These are phyloP conservation scores for Batillaria attramentaria DNA, from an alignment of 1,140 invertebrate species.

Conservation along the genomic window DNA sequence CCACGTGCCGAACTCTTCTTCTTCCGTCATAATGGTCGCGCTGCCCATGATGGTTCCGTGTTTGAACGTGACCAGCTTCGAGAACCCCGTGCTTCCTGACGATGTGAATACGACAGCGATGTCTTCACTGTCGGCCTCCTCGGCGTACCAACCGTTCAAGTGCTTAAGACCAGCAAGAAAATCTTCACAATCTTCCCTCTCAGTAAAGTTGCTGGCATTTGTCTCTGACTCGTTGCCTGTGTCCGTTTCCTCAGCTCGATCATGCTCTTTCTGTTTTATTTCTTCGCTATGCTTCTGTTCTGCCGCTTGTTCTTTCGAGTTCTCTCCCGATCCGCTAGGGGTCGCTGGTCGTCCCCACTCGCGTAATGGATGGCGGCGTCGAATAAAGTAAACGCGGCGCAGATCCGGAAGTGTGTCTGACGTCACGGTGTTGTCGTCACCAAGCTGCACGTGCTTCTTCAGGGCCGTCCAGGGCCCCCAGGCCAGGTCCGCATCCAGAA, in stretches of 20 bases:
- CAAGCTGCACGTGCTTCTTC: neutral
- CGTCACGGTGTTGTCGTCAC: neutral
- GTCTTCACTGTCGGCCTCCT: neutral
- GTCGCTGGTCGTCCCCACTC: neutral
- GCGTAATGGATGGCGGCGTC: neutral
- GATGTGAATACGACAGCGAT: conserved; percentile 6
- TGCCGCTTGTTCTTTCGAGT: neutral
- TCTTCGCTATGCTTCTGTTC: neutral
- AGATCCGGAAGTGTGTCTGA: neutral
- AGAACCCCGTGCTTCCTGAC: conserved; percentile 27
- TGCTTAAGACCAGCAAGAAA: neutral
- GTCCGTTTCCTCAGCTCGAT: neutral
- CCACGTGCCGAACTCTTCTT: no score
- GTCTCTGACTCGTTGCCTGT: neutral
- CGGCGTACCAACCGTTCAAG: neutral
- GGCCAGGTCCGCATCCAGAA: conserved; percentile 6
- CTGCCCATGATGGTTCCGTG: neutral
- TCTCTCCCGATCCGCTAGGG: no score
- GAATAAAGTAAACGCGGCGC: neutral
- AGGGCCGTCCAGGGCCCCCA: neutral
- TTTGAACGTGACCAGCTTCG: conserved; percentile 11
- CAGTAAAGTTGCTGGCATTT: neutral
- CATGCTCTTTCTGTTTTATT: neutral
- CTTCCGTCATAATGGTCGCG: no score
- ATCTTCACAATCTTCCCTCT: neutral